phyloP scores from a whole-genome alignment of 2,797 vertebrate genomes.

The Hoplostethus mediterraneus region DNA sequence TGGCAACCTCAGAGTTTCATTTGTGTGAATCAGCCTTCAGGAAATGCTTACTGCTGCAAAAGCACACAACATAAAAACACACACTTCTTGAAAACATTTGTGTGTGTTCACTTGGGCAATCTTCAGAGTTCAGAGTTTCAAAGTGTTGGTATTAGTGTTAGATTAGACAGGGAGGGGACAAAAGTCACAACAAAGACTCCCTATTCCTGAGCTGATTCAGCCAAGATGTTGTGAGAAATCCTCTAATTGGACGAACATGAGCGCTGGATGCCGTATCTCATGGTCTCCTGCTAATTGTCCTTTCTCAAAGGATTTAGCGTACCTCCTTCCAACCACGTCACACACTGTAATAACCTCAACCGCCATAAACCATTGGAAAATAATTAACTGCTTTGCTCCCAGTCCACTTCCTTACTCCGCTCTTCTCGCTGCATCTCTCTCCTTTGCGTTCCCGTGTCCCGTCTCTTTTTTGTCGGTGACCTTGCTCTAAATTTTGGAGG shows the following conservation, averaged over 20 bases:
- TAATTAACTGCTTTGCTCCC: neutral
- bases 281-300: no score
- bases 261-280: neutral
- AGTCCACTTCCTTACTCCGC: no score
- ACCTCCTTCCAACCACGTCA: no score
- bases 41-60: conserved; percentile 69
- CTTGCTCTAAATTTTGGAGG: conserved; percentile 69
- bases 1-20: conserved; percentile 80
- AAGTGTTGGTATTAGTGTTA: neutral
- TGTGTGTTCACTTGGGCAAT: conserved; percentile 28
- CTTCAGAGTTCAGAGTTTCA: conserved; percentile 17
- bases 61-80: conserved; percentile 49
- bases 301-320: no score
- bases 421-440: conserved; percentile 12
- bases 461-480: conserved; percentile 57
- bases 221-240: neutral
- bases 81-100: conserved; percentile 46
- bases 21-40: conserved; percentile 76
- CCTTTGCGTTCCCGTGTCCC: conserved; percentile 62
- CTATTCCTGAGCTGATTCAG: neutral
- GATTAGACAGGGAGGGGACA: conserved; percentile 3
- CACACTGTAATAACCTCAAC: no score
- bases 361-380: neutral
- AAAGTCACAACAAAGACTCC: conserved; percentile 2
- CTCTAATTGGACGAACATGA: neutral